phyloP scores from a whole-genome alignment of 2,888 invertebrate genomes.

The Entomobrya proxima region DNA sequence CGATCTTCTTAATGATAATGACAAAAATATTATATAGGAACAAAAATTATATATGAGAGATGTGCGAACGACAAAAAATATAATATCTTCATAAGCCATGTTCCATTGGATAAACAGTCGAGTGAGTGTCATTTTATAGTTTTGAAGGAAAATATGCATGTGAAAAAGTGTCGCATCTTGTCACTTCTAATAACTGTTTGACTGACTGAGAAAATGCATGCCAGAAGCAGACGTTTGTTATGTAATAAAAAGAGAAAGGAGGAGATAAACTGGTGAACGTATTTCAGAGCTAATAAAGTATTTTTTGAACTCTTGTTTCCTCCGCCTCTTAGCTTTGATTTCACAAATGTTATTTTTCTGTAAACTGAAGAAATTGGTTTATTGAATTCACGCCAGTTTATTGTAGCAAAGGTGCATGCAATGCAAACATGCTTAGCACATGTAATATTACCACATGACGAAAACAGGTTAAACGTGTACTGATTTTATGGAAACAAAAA shows the following conservation, averaged over 20 bases:
- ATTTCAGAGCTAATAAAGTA: constrained; percentile 21
- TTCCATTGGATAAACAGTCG: constrained; percentile 7
- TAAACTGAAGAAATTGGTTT: not conserved
- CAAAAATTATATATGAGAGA: constrained; percentile 9
- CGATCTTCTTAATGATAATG: constrained; percentile 22
- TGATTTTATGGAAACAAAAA: not conserved
- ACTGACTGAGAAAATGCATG: constrained; percentile 52
- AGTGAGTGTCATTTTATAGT: not conserved
- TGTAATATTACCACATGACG: too few species aligned
- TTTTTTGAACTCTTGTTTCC: constrained; percentile 7
- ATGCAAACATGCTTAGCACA: too few species aligned
- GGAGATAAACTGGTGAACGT: not conserved
- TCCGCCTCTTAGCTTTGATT: constrained; percentile 20
- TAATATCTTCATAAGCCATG: constrained; percentile 1
- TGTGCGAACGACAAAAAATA: constrained; percentile 15
- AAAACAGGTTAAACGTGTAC: too few species aligned
- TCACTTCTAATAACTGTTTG: constrained; percentile 60
- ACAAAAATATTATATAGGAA: too few species aligned
- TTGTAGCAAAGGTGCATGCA: too few species aligned
- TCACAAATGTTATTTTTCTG: constrained; percentile 9
- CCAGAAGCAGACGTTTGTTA: constrained; percentile 41
- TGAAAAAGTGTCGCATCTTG: constrained; percentile 58
- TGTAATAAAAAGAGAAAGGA: constrained; percentile 27
- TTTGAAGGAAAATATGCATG: constrained; percentile 9
- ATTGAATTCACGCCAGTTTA: not conserved